Base-by-base conservation (phyloP, 2,113 vertebrate genomes). In the Pyxicephalus adspersus region DNA sequence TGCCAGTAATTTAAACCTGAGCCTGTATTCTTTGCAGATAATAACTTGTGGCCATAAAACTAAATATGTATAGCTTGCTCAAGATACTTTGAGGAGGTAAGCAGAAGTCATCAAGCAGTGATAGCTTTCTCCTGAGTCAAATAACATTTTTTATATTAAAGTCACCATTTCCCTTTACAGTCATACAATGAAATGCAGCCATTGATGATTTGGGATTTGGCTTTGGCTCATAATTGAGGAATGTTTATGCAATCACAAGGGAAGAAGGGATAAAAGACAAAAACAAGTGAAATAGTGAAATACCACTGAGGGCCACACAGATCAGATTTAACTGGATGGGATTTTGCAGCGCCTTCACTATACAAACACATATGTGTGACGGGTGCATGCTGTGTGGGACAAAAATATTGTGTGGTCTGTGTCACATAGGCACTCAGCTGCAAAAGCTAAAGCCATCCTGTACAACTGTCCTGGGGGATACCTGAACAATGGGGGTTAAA, bases 111-210 rank as follows among this genome's bases (percentile, higher is more conserved):
- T 70, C 11, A 50, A 25, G 22, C 20, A 26, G 38, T 16, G 26
- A 29, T n/a, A 29, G 20, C 22, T 9, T 72, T 15, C 51, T 72
- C 68, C 16, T 4, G 51, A 54, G 17, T 29, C 51, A 72, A 29
- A 54, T 73, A n/a, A 72, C 23, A 20, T 72, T 63, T 63, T 72
- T 54, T 55, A 72, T 72, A 55, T 72, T 57, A 31, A 57, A 34
- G 70, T 73, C 11, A 54, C 26, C 20, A 57, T 57, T 72, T 72
- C 26, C 51, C 68, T 57, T 31, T 57, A 51, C 16, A 29, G 51
- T n/a, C 18, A 72, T 25, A 17, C 50, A 72, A 55, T 72, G 26
- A 55, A 72, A 29, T 20, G 25, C 68, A 19, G 19, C 17, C 51
- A 74, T 38, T 60, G 54, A 58, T 57, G 28, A 71, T 54, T 54